phyloP scores from a whole-genome alignment of 2,888 invertebrate genomes.

The Plutella xylostella region DNA sequence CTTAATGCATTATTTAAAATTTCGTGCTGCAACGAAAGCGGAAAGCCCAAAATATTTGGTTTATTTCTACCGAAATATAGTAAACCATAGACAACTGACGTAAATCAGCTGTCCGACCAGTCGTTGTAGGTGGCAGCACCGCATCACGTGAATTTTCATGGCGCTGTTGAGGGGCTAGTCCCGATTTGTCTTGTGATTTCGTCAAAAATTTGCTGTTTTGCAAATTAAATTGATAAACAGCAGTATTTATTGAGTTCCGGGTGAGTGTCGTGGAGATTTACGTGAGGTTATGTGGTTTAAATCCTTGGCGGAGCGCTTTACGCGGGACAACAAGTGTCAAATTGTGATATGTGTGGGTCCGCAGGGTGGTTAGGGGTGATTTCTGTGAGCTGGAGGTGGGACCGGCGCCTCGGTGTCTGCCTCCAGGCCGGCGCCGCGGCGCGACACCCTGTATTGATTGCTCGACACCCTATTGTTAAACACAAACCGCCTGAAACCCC shows the following conservation, averaged over 20 bases:
- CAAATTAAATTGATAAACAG: constrained; percentile 57
- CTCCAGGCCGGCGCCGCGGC: constrained; percentile 40
- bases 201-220: constrained; percentile 61
- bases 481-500: constrained; percentile 26
- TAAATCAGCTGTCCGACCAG: constrained; percentile 67
- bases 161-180: constrained; percentile 67
- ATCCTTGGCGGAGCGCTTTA: constrained; percentile 30
- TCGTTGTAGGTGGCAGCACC: constrained; percentile 69
- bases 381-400: constrained; percentile 32
- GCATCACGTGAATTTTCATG: constrained; percentile 75
- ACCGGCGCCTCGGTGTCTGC: constrained; percentile 59
- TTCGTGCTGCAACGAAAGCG: too few relatives aligned
- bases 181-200: constrained; percentile 71
- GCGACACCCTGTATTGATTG: constrained; percentile 45
- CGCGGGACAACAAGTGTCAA: constrained; percentile 60
- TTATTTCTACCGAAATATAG: neutral
- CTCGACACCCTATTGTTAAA: constrained; percentile 24
- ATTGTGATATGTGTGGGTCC: constrained; percentile 27
- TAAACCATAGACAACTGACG: constrained; percentile 64
- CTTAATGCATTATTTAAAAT: too few relatives aligned
- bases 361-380: constrained; percentile 54
- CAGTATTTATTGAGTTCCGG: constrained; percentile 55
- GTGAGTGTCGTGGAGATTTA: constrained; percentile 40
- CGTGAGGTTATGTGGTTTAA: constrained; percentile 16
- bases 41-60: too few relatives aligned